phyloP scores from a whole-genome alignment of 2,113 vertebrate species.

The Mustela lutreola region DNA sequence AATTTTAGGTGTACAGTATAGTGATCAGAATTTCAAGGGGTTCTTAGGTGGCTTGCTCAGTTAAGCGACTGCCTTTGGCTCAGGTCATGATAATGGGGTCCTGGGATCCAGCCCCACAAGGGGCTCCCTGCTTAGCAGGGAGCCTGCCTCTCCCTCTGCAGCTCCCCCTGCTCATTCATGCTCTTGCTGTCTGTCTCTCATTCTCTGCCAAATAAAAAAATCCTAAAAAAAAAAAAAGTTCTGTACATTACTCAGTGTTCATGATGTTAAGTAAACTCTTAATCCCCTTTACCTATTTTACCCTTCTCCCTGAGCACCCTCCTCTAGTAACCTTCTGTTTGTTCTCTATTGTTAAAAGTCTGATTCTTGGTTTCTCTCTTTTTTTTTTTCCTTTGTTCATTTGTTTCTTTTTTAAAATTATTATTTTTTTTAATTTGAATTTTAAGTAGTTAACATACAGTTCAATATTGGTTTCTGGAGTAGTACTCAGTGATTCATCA shows the following conservation, averaged over 20 bases:
- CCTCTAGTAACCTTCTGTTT: neutral
- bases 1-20: no score
- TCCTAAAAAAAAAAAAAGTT: no score
- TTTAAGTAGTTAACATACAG: neutral
- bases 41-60: no score
- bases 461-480: neutral
- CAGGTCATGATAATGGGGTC: no score
- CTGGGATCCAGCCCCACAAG: no score
- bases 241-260: neutral
- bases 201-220: no score
- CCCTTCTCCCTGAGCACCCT: neutral
- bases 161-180: no score
- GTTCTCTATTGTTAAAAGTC: neutral
- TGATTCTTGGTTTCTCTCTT: neutral
- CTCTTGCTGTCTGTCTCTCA: no score
- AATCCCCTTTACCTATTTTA: neutral
- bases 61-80: no score
- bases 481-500: neutral
- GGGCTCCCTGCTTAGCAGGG: no score
- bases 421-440: neutral
- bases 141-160: no score
- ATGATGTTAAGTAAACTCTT: neutral
- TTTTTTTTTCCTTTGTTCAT: neutral
- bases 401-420: neutral
- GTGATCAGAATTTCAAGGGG: no score